A percentile compares a stretch with the other conserved stretches of the same genome.
Conservation (phyloP, 2,113 vertebrate species). For the Lepidiolamprologus cunningtoni region DNA sequence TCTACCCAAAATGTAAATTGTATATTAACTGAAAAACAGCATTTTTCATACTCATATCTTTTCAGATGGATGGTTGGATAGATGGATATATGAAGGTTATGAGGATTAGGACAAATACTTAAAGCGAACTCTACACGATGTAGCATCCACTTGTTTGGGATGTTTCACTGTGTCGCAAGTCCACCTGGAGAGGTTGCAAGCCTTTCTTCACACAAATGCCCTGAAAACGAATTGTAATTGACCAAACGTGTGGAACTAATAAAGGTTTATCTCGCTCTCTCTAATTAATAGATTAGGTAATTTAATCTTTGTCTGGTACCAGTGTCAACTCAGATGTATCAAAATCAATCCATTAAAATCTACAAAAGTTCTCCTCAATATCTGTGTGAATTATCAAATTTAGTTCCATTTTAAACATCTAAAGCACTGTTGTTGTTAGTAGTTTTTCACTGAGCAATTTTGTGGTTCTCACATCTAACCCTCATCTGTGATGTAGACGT, state of each 20-base stretch:
- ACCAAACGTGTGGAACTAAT: not conserved
- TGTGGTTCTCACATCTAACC: fast-evolving
- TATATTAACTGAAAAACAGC: fast-evolving
- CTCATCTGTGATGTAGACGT: not conserved
- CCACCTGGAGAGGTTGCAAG: not conserved
- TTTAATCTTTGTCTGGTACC: not conserved
- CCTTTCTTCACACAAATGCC: not conserved
- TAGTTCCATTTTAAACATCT: not conserved
- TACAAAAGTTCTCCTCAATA: not conserved
- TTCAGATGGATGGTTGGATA: not conserved
- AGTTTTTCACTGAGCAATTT: not conserved
- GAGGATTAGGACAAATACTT: not conserved
- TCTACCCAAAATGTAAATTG: not conserved
- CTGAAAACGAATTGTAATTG: not conserved
- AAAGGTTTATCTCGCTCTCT: not conserved
- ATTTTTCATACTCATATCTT: not conserved
- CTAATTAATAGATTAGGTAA: not conserved
- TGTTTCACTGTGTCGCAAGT: not conserved
- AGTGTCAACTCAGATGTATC: not conserved
- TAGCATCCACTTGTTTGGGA: not conserved
- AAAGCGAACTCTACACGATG: fast-evolving
- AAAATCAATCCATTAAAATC: not conserved
- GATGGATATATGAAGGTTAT: not conserved
- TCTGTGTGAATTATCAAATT: not conserved
- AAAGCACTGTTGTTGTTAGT: not conserved